Conservation (phyloP, 2,797 vertebrate species). For the Falco peregrinus region DNA sequence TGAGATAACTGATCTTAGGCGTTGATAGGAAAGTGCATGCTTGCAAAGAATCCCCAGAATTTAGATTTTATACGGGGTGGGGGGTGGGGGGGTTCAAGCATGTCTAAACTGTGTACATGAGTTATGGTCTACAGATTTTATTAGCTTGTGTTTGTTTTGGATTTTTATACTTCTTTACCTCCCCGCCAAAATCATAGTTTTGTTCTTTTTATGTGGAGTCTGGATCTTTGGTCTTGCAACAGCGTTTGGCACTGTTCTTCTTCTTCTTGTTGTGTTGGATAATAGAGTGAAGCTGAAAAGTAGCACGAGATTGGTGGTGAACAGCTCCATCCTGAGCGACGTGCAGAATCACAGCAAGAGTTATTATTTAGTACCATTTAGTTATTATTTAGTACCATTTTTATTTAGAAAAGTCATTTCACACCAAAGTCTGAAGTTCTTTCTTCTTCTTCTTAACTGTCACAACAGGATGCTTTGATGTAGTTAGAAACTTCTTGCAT, state of each 20-base stretch:
- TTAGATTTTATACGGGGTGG: not conserved
- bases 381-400: not conserved
- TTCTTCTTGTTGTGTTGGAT: not conserved
- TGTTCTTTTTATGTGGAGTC: not conserved
- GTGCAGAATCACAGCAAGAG: not conserved
- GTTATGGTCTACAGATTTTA: not conserved
- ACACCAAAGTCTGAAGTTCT: not conserved
- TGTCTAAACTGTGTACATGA: not conserved
- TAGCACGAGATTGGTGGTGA: not conserved
- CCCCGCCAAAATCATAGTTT: not conserved
- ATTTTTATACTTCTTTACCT: not conserved
- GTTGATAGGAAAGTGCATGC: not conserved
- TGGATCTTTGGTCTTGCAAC: not conserved
- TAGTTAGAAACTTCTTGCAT: not conserved
- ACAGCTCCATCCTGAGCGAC: not conserved
- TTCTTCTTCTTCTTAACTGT: not conserved
- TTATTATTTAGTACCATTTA: not conserved
- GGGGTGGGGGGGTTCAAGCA: rapidly evolving
- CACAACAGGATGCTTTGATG: not conserved
- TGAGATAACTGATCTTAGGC: not conserved
- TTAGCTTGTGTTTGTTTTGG: not conserved
- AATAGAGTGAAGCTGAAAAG: not conserved
- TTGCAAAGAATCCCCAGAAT: not conserved
- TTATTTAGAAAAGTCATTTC: not conserved
- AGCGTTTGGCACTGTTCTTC: not conserved